Evolutionary conservation across 2,888 invertebrate species (phyloP).

Genomic region (Diadromus collaris): DNA sequence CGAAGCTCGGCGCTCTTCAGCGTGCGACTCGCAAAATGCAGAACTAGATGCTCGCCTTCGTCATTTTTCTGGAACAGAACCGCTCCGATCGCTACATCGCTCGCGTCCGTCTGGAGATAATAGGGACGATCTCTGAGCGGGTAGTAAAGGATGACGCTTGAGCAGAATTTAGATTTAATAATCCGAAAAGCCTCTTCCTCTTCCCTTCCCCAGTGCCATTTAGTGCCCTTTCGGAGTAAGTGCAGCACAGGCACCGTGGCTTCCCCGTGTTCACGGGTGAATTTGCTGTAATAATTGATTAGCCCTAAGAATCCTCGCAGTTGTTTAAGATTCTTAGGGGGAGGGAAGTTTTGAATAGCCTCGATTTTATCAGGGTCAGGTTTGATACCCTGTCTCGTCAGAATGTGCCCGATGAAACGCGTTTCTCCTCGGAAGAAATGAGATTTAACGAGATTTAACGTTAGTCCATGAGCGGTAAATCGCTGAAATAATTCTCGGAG

Average conservation of each 20-base stretch:
- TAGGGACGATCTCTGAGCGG: constrained; percentile 40
- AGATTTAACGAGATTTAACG: constrained; percentile 19
- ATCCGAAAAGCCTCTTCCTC: constrained; percentile 38
- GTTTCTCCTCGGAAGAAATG: too few relatives aligned
- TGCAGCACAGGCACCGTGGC: constrained; percentile 13
- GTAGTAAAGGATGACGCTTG: background rate
- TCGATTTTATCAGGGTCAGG: too few relatives aligned
- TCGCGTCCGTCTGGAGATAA: constrained; percentile 57
- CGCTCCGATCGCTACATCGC: constrained; percentile 45
- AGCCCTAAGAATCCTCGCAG: background rate
- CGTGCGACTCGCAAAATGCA: constrained; percentile 64
- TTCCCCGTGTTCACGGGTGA: constrained; percentile 21
- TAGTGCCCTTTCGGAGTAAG: constrained; percentile 31
- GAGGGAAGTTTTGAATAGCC: background rate
- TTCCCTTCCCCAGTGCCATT: constrained; percentile 43
- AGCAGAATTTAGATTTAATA: constrained; percentile 37
- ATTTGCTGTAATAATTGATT: too few relatives aligned
- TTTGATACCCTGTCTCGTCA: background rate
- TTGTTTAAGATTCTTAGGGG: constrained; percentile 31
- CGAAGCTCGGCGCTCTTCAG: constrained; percentile 44
- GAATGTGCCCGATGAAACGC: constrained; percentile 20
- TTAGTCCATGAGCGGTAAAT: background rate
- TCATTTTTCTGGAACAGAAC: constrained; percentile 48
- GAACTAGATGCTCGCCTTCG: constrained; percentile 34
- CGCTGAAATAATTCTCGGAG: background rate